Base-by-base conservation (phyloP, 1,140 invertebrate species). In the Potamilus streckersoni region DNA sequence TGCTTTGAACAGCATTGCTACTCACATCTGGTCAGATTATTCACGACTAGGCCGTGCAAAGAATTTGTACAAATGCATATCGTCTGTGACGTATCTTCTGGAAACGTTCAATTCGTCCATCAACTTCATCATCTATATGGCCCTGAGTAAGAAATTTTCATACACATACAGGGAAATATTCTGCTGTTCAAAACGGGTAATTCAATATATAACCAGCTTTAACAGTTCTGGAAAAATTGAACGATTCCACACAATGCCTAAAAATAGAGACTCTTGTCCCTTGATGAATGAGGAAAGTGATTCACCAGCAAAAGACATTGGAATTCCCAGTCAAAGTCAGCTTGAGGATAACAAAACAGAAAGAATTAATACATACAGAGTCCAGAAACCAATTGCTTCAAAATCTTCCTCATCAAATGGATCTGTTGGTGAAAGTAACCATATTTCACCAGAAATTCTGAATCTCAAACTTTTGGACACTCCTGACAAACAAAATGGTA, bases 61-160 rank as follows among this genome's bases (percentile, higher is more conserved):
- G 49, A 83, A 86, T 74, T 70, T 85, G 15, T 83, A 82, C 76
- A 67, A 75, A 49, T 79, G 79, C 20, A 66, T 87, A 17, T 80
- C 82, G 2, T 81, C 72, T 57, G 76, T 85, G 14, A 85, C 82
- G 3, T 87, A 81, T 64, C 81, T 85, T 38, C 71, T 86, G 49
- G 86, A 87, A 68, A 86, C 85, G 1, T 58, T 85, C 16, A 87
- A 86, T 62, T 87, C 85, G 6, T 84, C 86, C 3, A 75, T 87
- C 2, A 87, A 87, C 72, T 87, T 87, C 31, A 68, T 87, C 57
- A 87, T 87, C 63, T 87, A 87, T 72, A 87, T 87, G 85, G 81
- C 79, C 0, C 79, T 87, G 31, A 85, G 84, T 79, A 71, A 77
- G 64, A 84, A 83, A 68, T 87, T 87, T 79, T 71, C 71, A 14